Percentiles rank a stretch among this genome's conserved stretches.
phyloP scores from a whole-genome alignment of 2,888 invertebrate genomes.

The Hypolimnas misippus region DNA sequence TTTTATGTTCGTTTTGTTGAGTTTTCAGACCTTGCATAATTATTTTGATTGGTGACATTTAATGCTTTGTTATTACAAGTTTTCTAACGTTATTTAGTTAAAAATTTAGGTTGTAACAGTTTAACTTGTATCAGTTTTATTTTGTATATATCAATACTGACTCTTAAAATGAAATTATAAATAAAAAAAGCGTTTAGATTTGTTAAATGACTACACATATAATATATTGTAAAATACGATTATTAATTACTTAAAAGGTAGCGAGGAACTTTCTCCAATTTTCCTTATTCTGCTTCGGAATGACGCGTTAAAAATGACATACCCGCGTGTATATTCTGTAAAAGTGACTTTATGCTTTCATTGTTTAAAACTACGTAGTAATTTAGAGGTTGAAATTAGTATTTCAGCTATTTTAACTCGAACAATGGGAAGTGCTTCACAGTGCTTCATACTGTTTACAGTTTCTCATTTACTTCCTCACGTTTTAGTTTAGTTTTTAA shows the following conservation, averaged over 20 bases:
- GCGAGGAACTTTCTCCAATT: background rate
- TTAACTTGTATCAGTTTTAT: background rate
- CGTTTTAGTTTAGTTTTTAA: background rate
- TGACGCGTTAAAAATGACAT: background rate
- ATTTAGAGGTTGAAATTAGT: background rate
- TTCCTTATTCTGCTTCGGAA: conserved; percentile 5
- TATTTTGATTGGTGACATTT: background rate
- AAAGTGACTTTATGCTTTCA: background rate
- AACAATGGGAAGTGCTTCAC: background rate
- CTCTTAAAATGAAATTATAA: background rate
- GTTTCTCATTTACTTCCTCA: background rate
- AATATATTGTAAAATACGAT: too few species aligned
- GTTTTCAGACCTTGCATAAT: conserved; percentile 3
- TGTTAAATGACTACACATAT: background rate
- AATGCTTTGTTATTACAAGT: background rate
- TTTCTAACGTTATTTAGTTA: background rate
- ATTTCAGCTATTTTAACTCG: background rate
- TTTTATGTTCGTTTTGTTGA: conserved; percentile 4
- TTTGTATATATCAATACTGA: background rate
- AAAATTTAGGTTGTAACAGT: background rate
- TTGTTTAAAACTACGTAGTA: background rate
- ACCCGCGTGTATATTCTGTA: background rate
- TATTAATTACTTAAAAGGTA: background rate
- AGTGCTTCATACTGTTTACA: background rate
- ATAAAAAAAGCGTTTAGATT: background rate